Base-by-base conservation (phyloP, 1,140 invertebrate species). In the Muscidifurax raptorellus region DNA sequence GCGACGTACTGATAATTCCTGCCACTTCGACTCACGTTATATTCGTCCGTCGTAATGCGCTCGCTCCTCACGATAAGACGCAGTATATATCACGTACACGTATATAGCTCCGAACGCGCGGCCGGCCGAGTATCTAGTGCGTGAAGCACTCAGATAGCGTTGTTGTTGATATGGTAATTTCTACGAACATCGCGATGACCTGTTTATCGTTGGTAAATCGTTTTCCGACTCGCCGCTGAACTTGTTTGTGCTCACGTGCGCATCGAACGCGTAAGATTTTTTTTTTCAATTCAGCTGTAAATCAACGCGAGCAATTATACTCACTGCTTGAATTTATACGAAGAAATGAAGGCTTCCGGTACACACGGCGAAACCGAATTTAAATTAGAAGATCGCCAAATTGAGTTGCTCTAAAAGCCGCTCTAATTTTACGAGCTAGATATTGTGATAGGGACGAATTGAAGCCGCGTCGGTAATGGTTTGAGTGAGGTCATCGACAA, bases 51-150 rank as follows among this genome's bases (percentile, higher is more conserved):
- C 25, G 36, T 32, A 52, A 75, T 28, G 3, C 7, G 52, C 22
- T 59, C n/a, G n/a, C 52, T 80, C 79, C 44, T 1, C 44, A 72
- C 40, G 80, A 82, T 81, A 72, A 82, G 67, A n/a, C 67, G 47
- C 32, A 52, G 44, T 72, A 81, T 52, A 81, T 80, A n/a, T n/a
- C n/a, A n/a, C n/a, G n/a, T n/a, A n/a, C n/a, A n/a, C n/a, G n/a
- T n/a, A n/a, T n/a, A 52, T 13, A 12, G 47, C 47, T 2, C 13
- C 47, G 22, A 2, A 7, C 52, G 52, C 52, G 22, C 52, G 22
- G 5, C 4, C 22, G 52, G 22, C 40, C 40, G 7, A 47, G 30
- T 40, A 64, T 66, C 28, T 75, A 64, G 71, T 82, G 80, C 80
- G 52, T 75, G 80, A 82, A 75, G 30, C 67, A 64, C 40, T 64